phyloP scores from a whole-genome alignment of 2,113 vertebrate genomes.

The Albula glossodonta region DNA sequence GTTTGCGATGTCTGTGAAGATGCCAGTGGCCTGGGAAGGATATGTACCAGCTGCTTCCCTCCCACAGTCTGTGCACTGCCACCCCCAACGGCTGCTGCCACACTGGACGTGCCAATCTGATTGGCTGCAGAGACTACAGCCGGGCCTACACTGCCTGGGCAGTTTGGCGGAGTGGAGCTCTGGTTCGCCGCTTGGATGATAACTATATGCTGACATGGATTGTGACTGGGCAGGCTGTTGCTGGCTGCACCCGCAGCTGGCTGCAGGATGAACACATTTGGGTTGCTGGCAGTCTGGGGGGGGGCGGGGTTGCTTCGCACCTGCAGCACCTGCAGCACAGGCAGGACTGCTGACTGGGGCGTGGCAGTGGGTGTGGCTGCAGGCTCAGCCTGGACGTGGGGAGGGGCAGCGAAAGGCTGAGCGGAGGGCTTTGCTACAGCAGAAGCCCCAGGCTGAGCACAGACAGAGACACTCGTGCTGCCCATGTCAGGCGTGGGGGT shows the following conservation, averaged over 20 bases:
- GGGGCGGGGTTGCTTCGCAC: constrained; percentile 79
- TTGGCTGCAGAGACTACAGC: constrained; percentile 68
- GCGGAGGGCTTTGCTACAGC: constrained; percentile 71
- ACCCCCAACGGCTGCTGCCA: constrained; percentile 65
- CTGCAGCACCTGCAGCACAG: constrained; percentile 91
- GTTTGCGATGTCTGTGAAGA: constrained; percentile 46
- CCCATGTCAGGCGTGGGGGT: constrained; percentile 50
- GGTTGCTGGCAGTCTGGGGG: constrained; percentile 77
- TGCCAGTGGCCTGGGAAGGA: constrained; percentile 83
- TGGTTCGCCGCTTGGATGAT: constrained; percentile 94
- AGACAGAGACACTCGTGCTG: constrained; percentile 47
- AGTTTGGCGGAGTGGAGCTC: constrained; percentile 73
- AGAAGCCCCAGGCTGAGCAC: constrained; percentile 64
- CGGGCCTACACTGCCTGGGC: constrained; percentile 74
- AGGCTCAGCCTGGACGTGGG: constrained; percentile 57
- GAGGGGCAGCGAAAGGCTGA: constrained; percentile 67
- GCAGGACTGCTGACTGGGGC: constrained; percentile 78
- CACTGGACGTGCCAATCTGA: constrained; percentile 66
- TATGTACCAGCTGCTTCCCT: constrained; percentile 93
- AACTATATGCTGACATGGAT: constrained; percentile 92
- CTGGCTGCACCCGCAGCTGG: constrained; percentile 82
- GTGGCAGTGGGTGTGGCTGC: constrained; percentile 54
- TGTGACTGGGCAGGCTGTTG: constrained; percentile 81
- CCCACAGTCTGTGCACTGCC: constrained; percentile 81
- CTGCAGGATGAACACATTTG: constrained; percentile 92